Percentiles rank a stretch among this genome's conserved stretches.
Evolutionary conservation across 2,797 vertebrate genomes (phyloP).

Genomic region (Silurus aristotelis): DNA sequence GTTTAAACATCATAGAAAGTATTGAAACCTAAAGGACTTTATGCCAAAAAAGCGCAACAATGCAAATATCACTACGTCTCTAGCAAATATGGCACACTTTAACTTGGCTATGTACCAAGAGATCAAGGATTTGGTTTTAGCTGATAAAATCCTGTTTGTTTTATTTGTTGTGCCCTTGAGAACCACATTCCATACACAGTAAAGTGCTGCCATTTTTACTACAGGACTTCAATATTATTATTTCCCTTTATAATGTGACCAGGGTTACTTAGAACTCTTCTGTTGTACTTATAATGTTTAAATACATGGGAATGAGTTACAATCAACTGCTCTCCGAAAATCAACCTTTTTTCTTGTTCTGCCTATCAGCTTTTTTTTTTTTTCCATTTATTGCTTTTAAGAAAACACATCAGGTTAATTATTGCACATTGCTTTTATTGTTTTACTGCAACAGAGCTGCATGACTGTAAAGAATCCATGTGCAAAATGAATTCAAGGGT

Average conservation of each 20-base stretch:
- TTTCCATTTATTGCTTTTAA: neutral
- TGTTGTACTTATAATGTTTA: neutral
- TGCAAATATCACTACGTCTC: neutral
- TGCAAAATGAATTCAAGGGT: neutral
- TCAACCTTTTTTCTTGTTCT: neutral
- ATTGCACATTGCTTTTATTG: neutral
- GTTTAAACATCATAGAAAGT: neutral
- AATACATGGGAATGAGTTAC: neutral
- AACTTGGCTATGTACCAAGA: neutral
- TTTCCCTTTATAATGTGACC: neutral
- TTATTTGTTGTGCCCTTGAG: neutral
- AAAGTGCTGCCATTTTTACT: neutral
- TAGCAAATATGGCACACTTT: neutral
- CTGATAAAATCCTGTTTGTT: slow-evolving; percentile 11
- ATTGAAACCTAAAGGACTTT: neutral
- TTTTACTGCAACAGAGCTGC: neutral
- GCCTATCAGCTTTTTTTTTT: neutral
- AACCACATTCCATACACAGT: neutral
- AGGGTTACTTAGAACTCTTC: neutral
- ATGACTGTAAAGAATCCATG: neutral
- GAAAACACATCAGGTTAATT: neutral
- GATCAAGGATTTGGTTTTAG: slow-evolving; percentile 36
- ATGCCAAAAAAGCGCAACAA: neutral
- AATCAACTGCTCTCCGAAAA: neutral
- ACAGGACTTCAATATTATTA: neutral